These are phyloP conservation scores for Borostomias antarcticus DNA, from an alignment of 2,797 vertebrate species.

Conservation along the genomic window DNA sequence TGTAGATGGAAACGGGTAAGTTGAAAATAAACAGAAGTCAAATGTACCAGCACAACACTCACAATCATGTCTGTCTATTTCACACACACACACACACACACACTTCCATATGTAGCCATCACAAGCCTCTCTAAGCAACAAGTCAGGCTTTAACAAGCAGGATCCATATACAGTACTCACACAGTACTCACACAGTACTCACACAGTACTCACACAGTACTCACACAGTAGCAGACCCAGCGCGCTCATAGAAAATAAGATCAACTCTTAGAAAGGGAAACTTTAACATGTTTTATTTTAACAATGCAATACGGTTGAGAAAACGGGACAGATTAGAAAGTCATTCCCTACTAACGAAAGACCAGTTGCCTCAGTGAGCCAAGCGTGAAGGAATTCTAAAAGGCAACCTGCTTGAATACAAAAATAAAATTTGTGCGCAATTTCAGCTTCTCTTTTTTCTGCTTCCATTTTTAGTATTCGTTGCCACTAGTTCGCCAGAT, in stretches of 20 bases:
- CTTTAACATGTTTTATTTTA: constrained; percentile 28
- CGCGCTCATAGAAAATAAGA: constrained; percentile 22
- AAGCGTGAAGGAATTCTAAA: constrained; percentile 86
- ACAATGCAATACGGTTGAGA: constrained; percentile 21
- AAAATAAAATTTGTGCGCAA: constrained; percentile 82
- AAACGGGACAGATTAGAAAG: constrained; percentile 17
- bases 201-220: constrained; percentile 21
- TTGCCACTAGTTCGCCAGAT: constrained; percentile 67
- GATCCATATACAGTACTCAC: constrained; percentile 1
- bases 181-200: constrained; percentile 21
- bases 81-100: constrained; percentile 14
- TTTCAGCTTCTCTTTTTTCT: constrained; percentile 71
- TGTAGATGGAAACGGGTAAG: background rate
- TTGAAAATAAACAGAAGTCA: background rate
- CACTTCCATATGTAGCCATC: constrained; percentile 17
- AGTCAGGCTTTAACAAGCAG: background rate
- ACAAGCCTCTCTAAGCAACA: background rate
- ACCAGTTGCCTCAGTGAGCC: constrained; percentile 75
- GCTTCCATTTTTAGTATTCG: constrained; percentile 31
- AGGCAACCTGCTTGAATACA: constrained; percentile 85
- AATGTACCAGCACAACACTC: constrained; percentile 9
- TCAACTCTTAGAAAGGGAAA: constrained; percentile 21
- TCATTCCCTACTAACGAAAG: constrained; percentile 23
- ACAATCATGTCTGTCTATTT: constrained; percentile 1
- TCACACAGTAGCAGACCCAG: constrained; percentile 14